Base-by-base conservation (phyloP, 2,888 invertebrate genomes). In the Sturmia bella region DNA sequence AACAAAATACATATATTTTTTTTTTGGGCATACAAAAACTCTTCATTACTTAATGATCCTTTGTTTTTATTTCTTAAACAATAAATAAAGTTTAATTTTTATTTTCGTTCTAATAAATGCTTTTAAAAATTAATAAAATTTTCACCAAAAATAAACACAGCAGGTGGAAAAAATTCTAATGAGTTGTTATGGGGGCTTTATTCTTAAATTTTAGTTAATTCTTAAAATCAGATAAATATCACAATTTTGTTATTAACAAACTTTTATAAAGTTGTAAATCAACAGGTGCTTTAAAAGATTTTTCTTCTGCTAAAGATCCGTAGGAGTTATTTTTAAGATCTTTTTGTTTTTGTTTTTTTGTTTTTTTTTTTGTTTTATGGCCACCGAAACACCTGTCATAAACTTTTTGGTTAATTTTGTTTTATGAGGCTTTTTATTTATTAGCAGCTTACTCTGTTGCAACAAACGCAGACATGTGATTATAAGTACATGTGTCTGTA, bases 221-320 rank as follows among this genome's bases (percentile, higher is more conserved):
- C 64, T 50, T 37, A 41, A 74, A 70, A 75, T 70, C 19, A 24
- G 76, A 76, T 76, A 80, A 76, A 66, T 41, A 64, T 61, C 66
- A 59, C n/a, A 52, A 19, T 50, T 50, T 43, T 37, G 45, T 68
- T 41, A 78, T 75, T 68, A 75, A 76, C 50, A 66, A 61, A 66
- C 43, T 72, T 43, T 72, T 72, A 72, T 72, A 52, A 66, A 78
- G 63, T 73, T 63, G 50, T 77, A 59, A 81, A 73, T 57, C 81
- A 74, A 74, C 77, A 81, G 77, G 81, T 77, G 77, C 15, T 17
- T 57, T 54, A 21, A n/a, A 15, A 39, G 48, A 27, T 70, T 11
- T 63, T 17, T 17, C 50, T 19, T 15, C 11, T 56, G n/a, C 13
- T 37, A 4, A 57, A 13, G 13, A 32, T 9, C n/a, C 11, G n/a